Evolutionary conservation across 2,888 invertebrate species (phyloP).

Genomic region (Stomorhina lunata): DNA sequence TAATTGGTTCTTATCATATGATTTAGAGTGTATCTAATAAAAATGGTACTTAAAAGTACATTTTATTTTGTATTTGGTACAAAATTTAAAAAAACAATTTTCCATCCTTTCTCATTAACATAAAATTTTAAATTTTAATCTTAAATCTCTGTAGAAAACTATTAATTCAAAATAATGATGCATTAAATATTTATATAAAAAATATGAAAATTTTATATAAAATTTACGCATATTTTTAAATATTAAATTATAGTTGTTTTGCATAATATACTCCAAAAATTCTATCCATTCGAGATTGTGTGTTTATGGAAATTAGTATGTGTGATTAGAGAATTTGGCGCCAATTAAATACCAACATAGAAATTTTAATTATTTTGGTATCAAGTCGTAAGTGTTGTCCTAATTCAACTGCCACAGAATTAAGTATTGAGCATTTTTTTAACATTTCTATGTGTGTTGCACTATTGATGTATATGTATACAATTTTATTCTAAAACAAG

Average conservation of each 20-base stretch:
- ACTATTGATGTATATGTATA: background rate
- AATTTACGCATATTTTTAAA: background rate
- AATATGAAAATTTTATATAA: background rate
- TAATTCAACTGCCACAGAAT: background rate
- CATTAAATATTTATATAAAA: background rate
- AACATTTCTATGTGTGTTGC: too few species aligned
- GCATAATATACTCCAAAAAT: background rate
- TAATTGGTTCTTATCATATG: too few species aligned
- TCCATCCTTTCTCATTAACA: background rate
- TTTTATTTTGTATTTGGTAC: background rate
- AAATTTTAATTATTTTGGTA: slow-evolving; percentile 19
- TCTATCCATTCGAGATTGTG: background rate
- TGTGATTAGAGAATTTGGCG: background rate
- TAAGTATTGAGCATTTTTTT: slow-evolving; percentile 1
- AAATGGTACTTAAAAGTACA: too few species aligned
- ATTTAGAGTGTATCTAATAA: too few species aligned
- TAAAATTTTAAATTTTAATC: background rate
- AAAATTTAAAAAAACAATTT: background rate
- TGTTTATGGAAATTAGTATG: background rate
- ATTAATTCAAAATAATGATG: background rate
- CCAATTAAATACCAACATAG: slow-evolving; percentile 18
- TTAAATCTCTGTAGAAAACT: background rate
- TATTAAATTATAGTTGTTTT: background rate
- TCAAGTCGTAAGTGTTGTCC: background rate
- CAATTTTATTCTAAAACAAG: too few species aligned